These are phyloP conservation scores for Phrynosoma blainvillii DNA, from an alignment of 2,113 vertebrate genomes.

Conservation along the genomic window DNA sequence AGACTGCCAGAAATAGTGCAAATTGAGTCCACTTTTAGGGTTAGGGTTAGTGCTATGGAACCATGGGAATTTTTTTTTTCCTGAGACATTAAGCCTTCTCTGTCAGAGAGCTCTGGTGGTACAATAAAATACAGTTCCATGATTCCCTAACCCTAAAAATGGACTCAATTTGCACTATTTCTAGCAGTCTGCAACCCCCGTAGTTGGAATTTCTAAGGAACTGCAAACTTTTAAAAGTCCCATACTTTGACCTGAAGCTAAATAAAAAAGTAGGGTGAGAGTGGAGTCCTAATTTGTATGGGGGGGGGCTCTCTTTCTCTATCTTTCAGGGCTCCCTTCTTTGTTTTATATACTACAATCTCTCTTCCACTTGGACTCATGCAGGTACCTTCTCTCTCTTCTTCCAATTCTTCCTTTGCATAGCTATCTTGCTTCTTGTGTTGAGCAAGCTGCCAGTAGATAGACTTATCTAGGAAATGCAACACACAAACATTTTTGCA, in stretches of 20 bases:
- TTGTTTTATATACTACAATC: neutral
- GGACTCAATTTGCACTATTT: too few relatives aligned
- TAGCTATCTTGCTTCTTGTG: neutral
- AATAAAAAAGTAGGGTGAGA: neutral
- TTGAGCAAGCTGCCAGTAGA: neutral
- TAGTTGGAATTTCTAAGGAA: neutral
- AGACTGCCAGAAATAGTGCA: too few relatives aligned
- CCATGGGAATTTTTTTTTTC: too few relatives aligned
- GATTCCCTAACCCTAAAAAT: too few relatives aligned
- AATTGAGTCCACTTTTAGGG: too few relatives aligned
- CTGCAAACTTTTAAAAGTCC: neutral
- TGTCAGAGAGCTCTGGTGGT: too few relatives aligned
- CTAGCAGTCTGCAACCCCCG: too few relatives aligned
- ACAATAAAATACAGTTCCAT: too few relatives aligned
- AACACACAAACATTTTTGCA: too few relatives aligned
- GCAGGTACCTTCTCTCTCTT: neutral
- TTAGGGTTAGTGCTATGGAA: too few relatives aligned
- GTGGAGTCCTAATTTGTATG: neutral
- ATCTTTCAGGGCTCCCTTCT: neutral
- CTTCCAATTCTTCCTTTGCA: neutral
- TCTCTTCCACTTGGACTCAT: neutral
- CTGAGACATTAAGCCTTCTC: too few relatives aligned
- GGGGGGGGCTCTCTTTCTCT: neutral
- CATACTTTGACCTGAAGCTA: neutral
- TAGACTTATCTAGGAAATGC: neutral